phyloP scores from a whole-genome alignment of 53 echinoderm and acorn worm species.

The Arbacia lixula region DNA sequence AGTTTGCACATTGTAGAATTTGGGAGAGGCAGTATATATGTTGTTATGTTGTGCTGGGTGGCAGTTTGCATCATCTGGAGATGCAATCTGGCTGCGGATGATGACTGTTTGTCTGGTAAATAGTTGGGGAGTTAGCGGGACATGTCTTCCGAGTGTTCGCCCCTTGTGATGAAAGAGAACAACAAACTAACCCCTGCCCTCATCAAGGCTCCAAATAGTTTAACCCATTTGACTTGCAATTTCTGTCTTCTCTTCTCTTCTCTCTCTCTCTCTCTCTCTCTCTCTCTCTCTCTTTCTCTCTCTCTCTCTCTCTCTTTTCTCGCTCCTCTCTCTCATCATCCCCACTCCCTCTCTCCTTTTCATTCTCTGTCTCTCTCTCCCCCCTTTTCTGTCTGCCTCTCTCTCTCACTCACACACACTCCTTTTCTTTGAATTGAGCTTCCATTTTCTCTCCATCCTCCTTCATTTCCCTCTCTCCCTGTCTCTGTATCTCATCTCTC shows the following conservation, averaged over 20 bases:
- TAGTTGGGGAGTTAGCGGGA: slow-evolving; percentile 50
- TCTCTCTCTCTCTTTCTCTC: background rate
- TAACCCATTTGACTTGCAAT: too few relatives aligned
- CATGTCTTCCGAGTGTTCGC: slow-evolving; percentile 34
- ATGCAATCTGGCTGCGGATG: too few relatives aligned
- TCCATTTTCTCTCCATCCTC: background rate
- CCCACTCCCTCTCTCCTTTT: background rate
- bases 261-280: background rate
- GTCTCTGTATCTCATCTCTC: background rate
- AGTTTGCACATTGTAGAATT: too few relatives aligned
- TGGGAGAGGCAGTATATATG: too few relatives aligned
- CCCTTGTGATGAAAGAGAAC: slow-evolving; percentile 49
- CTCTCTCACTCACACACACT: too few relatives aligned
- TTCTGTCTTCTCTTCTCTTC: too few relatives aligned
- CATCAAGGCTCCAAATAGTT: background rate
- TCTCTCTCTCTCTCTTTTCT: background rate
- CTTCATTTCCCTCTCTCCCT: background rate
- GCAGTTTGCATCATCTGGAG: too few relatives aligned
- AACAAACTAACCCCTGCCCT: slow-evolving; percentile 53
- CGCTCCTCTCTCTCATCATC: too few relatives aligned
- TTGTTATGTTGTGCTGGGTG: too few relatives aligned
- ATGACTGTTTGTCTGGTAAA: slow-evolving; percentile 44
- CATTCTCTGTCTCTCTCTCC: background rate
- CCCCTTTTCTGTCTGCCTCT: background rate
- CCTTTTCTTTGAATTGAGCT: too few relatives aligned